Conservation (phyloP, 2,797 vertebrate species). For the Tragopan temminckii region DNA sequence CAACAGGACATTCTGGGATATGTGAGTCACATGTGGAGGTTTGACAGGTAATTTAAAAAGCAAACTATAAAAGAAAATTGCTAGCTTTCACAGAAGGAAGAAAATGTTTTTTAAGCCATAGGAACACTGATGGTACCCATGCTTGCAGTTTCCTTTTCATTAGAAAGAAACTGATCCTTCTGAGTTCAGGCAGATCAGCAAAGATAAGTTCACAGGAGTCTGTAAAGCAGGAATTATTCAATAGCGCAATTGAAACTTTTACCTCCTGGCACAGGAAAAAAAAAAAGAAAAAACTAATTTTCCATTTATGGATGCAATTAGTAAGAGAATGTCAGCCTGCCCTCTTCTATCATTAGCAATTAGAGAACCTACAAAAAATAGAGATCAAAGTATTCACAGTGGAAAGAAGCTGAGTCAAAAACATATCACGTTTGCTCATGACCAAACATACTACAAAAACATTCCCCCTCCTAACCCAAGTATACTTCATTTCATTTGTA, state of each 20-base stretch:
- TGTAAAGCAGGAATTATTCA: not conserved
- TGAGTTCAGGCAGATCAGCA: not conserved
- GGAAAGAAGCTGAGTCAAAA: not conserved
- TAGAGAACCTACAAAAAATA: not conserved
- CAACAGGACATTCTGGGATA: not conserved
- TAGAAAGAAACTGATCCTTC: not conserved
- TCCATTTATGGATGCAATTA: constrained; percentile 3
- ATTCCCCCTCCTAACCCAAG: not conserved
- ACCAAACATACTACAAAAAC: not conserved
- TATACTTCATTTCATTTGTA: not conserved
- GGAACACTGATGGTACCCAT: not conserved
- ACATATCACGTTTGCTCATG: not conserved
- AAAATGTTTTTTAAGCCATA: not conserved
- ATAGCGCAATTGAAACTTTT: not conserved
- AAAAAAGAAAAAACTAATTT: not conserved
- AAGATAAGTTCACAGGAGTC: not conserved
- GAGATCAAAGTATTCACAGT: not conserved
- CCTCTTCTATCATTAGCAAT: not conserved
- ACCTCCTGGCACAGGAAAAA: not conserved
- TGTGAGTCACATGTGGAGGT: not conserved
- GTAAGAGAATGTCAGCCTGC: not conserved
- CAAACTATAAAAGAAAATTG: constrained; percentile 8
- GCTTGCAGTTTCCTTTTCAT: not conserved
- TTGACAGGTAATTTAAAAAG: constrained; percentile 10
- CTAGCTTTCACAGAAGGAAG: not conserved